phyloP scores from a whole-genome alignment of 1,140 invertebrate genomes.

The Trinorchestia longiramus region DNA sequence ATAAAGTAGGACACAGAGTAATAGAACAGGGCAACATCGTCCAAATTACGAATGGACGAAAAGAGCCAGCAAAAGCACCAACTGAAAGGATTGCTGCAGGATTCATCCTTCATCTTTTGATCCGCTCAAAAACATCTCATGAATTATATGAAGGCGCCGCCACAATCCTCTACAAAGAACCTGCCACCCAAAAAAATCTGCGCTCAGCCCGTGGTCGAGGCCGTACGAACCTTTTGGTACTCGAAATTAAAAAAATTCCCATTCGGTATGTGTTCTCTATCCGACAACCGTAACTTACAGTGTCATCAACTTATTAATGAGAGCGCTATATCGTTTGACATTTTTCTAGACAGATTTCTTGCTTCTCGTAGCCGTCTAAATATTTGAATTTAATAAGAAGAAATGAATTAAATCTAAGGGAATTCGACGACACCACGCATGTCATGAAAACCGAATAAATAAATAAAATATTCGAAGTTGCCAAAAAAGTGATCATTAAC shows the following conservation, averaged over 20 bases:
- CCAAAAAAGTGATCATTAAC: neutral
- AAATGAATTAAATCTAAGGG: neutral
- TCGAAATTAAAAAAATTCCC: neutral
- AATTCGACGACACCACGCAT: neutral
- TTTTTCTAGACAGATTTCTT: neutral
- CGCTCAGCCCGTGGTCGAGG: neutral
- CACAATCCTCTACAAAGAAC: slow-evolving; percentile 27
- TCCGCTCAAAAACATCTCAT: slow-evolving; percentile 46
- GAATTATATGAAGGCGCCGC: slow-evolving; percentile 48
- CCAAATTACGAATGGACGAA: slow-evolving; percentile 33
- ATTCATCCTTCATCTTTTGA: slow-evolving; percentile 49
- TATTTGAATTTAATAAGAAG: too few relatives aligned
- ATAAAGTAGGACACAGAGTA: neutral
- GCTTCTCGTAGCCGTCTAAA: neutral
- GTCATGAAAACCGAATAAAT: neutral
- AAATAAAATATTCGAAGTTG: neutral
- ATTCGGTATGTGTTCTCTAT: neutral
- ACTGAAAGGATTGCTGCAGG: slow-evolving; percentile 32
- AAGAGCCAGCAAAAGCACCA: slow-evolving; percentile 32
- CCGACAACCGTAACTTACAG: neutral
- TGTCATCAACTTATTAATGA: neutral
- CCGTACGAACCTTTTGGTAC: neutral
- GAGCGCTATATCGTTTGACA: neutral
- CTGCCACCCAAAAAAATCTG: slow-evolving; percentile 35
- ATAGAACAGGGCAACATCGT: neutral